Evolutionary conservation across 2,797 vertebrate species (phyloP), one percentile per base, ranked within the genome.

Genomic region (Chaetodon trifasciatus): DNA sequence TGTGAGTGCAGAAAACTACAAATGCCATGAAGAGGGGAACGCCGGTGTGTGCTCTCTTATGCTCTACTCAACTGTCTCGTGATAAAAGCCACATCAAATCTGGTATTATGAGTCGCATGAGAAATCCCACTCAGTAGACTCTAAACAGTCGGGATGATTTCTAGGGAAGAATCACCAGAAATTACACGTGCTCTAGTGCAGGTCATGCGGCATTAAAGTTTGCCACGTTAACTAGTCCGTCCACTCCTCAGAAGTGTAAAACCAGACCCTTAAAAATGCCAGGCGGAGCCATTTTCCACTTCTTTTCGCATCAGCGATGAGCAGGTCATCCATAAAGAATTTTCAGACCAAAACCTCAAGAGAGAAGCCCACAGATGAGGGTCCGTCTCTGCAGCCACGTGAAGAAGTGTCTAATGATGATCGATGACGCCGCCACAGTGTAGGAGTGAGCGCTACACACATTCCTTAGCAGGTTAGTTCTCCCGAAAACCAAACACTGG

Each of bases 381-480:
- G 39, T 35, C 52, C 53, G 58, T 23, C 61, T 83, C 69, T 60
- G 9, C 42, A 7, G 49, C 28, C 44, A 6, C 8, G 46, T 19
- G 55, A 75, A 68, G 44, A 60, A 16, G 70, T 8, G 75, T 76
- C 68, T 57, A 47, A 69, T 50, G 63, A 58, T 83, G 85, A 88
- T 46, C 70, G 84, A 91, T 89, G 65, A 82, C 21, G 4, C 28
- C 21, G 4, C 28, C 64, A 19, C 42, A 61, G 82, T 2, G 81
- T 52, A 76, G 83, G 86, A 86, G 82, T 70, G 69, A 87, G n/a
- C 55, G 4, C 76, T 42, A 23, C 71, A 75, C 82, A 87, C 91
- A 94, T 93, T 94, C 92, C 88, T 86, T 53, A 89, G 89, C 74
- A 79, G 79, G 84, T 91, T 86, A 72, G n/a, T 52, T 70, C 82